Evolutionary conservation across 2,888 invertebrate species (phyloP), one percentile per base, ranked within the genome.

Genomic region (Cryptocephalus moraei): DNA sequence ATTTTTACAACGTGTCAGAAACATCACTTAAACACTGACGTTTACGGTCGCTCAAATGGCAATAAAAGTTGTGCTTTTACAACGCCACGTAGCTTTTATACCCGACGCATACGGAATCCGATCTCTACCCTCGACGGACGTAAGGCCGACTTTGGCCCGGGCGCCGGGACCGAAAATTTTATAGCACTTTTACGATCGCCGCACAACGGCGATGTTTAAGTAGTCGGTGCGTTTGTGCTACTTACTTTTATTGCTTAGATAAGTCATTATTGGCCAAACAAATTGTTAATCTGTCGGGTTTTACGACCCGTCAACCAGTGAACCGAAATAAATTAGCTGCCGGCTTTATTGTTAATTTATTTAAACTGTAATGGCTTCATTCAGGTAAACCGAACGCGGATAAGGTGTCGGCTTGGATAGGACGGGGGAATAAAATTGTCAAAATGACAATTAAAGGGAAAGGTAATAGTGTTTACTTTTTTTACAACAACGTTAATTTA

Each of bases 41-140:
- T 75, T 75, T 74, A 75, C 73, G 73, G 73, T 70, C 73, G 68
- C 72, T 73, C 73, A 74, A 75, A 74, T 73, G 70, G 69, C 72
- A 73, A 71, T 75, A 75, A 75, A 75, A 75, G 22, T 22, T 72
- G 36, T 36, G 12, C 36, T 36, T 36, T 36, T 36, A 36, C 36
- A 4, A 36, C 36, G n/a, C 22, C 22, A 22, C 22, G 22, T 22
- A 22, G 22, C 22, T 22, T 22, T 22, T 22, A 22, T 22, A 22
- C 22, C 22, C 3, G 22, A 6, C 22, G 22, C 22, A 6, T 22
- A 22, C 22, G 22, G 22, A 22, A 22, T 22, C 22, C 22, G 22
- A 22, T 6, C 22, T 22, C 22, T 22, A n/a, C 12, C 12, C 12
- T 36, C 36, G 12, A n/a, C 2, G 3, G 36, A 11, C 36, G 2